Conservation (phyloP, 2,113 vertebrate genomes). For the Vulpes lagopus region DNA sequence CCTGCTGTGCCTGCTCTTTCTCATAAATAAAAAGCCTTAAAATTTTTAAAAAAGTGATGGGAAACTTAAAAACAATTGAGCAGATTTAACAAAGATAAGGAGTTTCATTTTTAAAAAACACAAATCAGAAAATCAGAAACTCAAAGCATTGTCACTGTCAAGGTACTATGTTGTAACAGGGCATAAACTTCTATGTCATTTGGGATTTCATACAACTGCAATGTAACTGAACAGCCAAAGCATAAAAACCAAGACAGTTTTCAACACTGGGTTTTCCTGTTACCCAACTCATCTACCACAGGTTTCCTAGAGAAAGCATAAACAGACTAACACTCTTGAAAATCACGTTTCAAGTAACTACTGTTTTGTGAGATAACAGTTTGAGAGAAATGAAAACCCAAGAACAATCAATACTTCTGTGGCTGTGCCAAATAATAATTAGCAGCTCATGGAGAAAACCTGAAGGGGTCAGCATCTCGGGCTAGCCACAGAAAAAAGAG, state of each 20-base stretch:
- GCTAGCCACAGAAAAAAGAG: not conserved
- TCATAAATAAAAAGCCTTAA: too few species aligned
- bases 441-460: not conserved
- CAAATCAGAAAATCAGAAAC: not conserved
- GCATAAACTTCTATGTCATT: not conserved
- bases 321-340: not conserved
- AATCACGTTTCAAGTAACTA: not conserved
- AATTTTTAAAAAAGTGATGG: too few species aligned
- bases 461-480: not conserved
- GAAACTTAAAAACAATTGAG: not conserved
- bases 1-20: too few species aligned
- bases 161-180: not conserved
- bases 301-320: not conserved
- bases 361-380: not conserved
- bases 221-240: not conserved
- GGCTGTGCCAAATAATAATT: constrained; percentile 41
- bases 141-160: not conserved
- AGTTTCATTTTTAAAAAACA: constrained; percentile 27
- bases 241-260: not conserved
- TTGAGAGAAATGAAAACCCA: not conserved
- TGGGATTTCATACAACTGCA: not conserved
- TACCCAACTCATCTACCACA: not conserved
- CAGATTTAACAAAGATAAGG: not conserved
- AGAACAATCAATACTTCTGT: not conserved
- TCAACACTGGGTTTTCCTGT: not conserved